A percentile compares a stretch with the other conserved stretches of the same genome.
Evolutionary conservation across 2,113 vertebrate species (phyloP).

Genomic region (Ictidomys tridecemlineatus): DNA sequence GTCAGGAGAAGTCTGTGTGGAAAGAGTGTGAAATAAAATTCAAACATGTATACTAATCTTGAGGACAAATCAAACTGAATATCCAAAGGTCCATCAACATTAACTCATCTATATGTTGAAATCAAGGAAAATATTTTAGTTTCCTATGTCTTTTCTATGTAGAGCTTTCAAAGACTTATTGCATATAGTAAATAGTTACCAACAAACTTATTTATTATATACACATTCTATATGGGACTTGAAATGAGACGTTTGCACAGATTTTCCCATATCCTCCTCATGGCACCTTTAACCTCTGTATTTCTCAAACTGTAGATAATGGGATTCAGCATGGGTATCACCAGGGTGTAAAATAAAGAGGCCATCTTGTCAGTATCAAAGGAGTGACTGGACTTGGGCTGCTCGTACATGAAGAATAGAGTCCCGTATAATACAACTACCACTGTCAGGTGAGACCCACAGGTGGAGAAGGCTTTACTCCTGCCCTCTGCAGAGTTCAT

Average conservation of each 20-base stretch:
- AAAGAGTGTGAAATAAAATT: not conserved
- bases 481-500: no score
- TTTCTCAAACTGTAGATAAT: slow-evolving; percentile 74
- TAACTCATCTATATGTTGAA: not conserved
- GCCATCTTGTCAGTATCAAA: slow-evolving; percentile 77
- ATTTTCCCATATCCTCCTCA: not conserved
- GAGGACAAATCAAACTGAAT: not conserved
- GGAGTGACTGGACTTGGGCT: not conserved
- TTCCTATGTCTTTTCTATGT: accelerated
- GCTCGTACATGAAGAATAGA: no score
- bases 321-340: slow-evolving; percentile 84
- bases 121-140: not conserved
- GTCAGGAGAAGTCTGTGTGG: accelerated
- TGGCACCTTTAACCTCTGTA: slow-evolving; percentile 60
- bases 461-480: no score
- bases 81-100: not conserved
- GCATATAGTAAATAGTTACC: not conserved
- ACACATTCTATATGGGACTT: not conserved
- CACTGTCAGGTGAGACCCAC: no score
- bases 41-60: not conserved
- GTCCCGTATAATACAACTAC: no score
- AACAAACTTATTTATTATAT: not conserved
- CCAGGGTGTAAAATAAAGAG: slow-evolving; percentile 82
- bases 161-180: not conserved
- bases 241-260: not conserved